Evolutionary conservation across 2,888 invertebrate species (phyloP).

Genomic region (Chymomyza procnemis): DNA sequence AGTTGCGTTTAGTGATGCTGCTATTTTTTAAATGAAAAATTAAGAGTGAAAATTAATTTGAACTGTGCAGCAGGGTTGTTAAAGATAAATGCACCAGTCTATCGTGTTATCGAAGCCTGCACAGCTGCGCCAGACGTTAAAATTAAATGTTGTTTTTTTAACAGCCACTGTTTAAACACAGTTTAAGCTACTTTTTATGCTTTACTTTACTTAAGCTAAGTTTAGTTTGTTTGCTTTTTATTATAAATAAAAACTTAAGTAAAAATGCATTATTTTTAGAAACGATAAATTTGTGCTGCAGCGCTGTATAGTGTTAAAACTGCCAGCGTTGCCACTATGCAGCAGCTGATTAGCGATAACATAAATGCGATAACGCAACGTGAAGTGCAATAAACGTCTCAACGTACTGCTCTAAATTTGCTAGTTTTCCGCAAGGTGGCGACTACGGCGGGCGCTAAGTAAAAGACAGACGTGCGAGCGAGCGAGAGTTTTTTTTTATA

Average conservation of each 20-base stretch:
- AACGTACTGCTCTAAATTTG: constrained; percentile 30
- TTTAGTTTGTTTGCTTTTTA: not conserved
- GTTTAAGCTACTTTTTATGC: not conserved
- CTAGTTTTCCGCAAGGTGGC: constrained; percentile 68
- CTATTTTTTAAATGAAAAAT: constrained; percentile 13
- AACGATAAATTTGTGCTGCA: not conserved
- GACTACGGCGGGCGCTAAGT: constrained; percentile 64
- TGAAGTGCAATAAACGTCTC: not conserved
- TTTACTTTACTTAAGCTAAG: not conserved
- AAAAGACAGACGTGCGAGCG: constrained; percentile 56
- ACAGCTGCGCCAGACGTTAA: not conserved
- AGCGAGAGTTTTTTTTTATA: constrained; percentile 57
- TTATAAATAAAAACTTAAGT: not conserved
- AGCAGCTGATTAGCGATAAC: constrained; percentile 18
- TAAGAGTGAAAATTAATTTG: constrained; percentile 60
- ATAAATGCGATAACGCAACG: constrained; percentile 11
- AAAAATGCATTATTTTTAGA: not conserved
- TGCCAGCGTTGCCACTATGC: constrained; percentile 26
- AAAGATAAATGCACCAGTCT: constrained; percentile 15
- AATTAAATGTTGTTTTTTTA: not conserved
- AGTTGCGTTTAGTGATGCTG: not conserved
- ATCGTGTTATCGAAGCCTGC: not conserved
- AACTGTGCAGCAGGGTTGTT: constrained; percentile 63
- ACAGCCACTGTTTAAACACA: not conserved
- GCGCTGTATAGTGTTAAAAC: not conserved